Percentiles rank a stretch among this genome's conserved stretches.
Evolutionary conservation across 2,113 vertebrate genomes (phyloP).

Genomic region (Vicugna pacos): DNA sequence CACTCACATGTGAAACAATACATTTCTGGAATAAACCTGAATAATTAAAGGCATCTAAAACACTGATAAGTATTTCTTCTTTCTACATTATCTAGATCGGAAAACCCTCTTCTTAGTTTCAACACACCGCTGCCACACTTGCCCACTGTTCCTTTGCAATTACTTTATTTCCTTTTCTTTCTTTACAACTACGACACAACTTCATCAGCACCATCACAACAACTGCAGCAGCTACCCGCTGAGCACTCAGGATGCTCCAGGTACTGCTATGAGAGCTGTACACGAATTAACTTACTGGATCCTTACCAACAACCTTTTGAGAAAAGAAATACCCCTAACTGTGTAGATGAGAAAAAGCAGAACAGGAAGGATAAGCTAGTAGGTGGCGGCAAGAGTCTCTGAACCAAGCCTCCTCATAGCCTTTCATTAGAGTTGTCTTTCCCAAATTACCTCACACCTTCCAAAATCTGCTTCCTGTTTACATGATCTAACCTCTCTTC

Average conservation of each 20-base stretch:
- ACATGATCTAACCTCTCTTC: neutral
- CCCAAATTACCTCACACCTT: neutral
- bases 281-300: neutral
- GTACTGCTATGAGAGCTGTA: neutral
- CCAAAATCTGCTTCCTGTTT: neutral
- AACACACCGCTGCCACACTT: neutral
- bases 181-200: neutral
- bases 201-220: neutral
- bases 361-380: neutral
- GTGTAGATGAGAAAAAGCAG: neutral
- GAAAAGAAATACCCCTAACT: neutral
- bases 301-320: neutral
- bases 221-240: neutral
- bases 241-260: neutral
- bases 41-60: neutral
- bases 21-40: conserved; percentile 41
- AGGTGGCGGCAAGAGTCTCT: neutral
- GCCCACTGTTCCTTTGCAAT: conserved; percentile 10
- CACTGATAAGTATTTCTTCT: neutral
- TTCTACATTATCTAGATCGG: neutral
- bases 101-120: neutral
- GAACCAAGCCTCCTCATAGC: neutral
- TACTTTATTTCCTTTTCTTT: neutral
- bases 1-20: neutral
- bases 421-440: neutral